phyloP scores from a whole-genome alignment of 2,797 vertebrate genomes.

The Thaleichthys pacificus region DNA sequence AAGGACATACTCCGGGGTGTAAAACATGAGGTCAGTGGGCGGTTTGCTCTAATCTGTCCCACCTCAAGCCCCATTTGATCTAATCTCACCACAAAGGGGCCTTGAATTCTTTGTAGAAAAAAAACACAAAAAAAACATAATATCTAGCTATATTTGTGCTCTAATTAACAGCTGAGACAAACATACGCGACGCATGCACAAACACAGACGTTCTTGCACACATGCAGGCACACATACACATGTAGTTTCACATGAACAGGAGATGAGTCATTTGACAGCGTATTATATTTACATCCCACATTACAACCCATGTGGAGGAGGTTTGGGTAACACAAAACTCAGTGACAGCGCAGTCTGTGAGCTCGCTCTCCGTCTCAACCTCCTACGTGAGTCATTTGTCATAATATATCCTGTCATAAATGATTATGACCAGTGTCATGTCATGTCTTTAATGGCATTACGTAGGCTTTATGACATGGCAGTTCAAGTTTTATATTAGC shows the following conservation, averaged over 20 bases:
- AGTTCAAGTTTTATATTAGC: conserved; percentile 61
- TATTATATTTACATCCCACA: not conserved
- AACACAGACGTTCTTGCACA: conserved; percentile 5
- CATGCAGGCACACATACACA: conserved; percentile 6
- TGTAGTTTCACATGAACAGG: not conserved
- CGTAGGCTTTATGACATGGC: conserved; percentile 41
- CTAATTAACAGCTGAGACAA: not conserved
- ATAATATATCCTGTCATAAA: conserved; percentile 51
- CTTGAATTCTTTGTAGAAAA: not conserved
- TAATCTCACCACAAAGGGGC: not conserved
- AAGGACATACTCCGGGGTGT: conserved; percentile 27
- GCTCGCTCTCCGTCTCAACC: conserved; percentile 49
- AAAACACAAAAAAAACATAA: not conserved
- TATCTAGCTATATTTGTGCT: not conserved
- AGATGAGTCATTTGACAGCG: conserved; percentile 14
- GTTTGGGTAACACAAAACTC: conserved; percentile 27
- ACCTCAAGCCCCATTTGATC: not conserved
- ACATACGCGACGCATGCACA: not conserved
- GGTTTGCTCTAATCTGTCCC: not conserved
- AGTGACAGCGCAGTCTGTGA: conserved; percentile 13
- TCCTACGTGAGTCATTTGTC: conserved; percentile 56
- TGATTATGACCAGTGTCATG: conserved; percentile 62
- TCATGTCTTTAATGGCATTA: conserved; percentile 62
- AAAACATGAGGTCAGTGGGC: not conserved
- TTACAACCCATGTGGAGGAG: not conserved